Evolutionary conservation across 1,140 invertebrate species (phyloP), one percentile per base, ranked within the genome.

Genomic region (Zaprionus nigranus): DNA sequence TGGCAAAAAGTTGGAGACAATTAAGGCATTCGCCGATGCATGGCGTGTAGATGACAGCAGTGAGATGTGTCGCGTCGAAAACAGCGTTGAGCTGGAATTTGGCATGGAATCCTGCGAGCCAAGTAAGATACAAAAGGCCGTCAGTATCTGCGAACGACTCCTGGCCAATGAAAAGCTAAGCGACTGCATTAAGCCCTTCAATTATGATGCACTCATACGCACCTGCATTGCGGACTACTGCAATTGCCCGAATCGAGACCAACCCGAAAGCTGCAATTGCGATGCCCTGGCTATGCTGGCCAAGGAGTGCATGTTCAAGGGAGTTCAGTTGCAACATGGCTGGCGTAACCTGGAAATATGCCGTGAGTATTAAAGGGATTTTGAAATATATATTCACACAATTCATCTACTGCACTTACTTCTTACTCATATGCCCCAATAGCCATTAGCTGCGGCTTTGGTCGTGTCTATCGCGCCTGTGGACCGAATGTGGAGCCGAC

Each of bases 151-250:
- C 78, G 91, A 93, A 7, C 94, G 94, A 56, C 84, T 97, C 5
- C 92, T 96, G 49, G 92, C 93, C 4, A 95, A 96, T 87, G 87
- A 93, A 11, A 94, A 95, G 86, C 95, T 97, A 77, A 85, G 93
- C 15, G 93, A 93, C 54, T 97, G 96, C 85, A 94, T 95, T 5
- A 93, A 64, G 77, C 93, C 22, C 78, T 94, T 62, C 69, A 96
- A 46, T 70, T 95, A 63, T 94, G 95, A 82, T 12, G 88, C 91
- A 6, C 46, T 92, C 20, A 78, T 92, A 15, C 82, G 81, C n/a
- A 94, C 96, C 3, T 98, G 97, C 83, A 93, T 95, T 70, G 96
- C 95, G 93, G 97, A 98, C 88, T 97, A 96, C 90, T 97, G 96
- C 84, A 93, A 94, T n/a, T 97, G 97, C 76, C 84, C 92, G 7